These are phyloP conservation scores for Idaea aversata DNA, from an alignment of 2,888 invertebrate genomes.

Conservation along the genomic window DNA sequence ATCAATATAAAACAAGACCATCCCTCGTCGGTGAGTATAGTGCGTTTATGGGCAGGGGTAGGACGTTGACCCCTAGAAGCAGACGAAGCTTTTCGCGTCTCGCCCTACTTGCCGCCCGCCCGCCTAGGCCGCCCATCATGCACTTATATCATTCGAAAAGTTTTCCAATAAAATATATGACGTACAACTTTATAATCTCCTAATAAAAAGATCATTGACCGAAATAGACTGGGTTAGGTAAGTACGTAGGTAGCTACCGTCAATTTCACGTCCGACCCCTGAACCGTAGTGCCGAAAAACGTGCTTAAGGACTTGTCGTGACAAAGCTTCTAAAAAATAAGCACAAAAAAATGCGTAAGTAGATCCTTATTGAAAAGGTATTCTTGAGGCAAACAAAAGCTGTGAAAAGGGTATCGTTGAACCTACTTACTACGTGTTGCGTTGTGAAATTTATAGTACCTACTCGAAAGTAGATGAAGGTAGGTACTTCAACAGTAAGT, in stretches of 20 bases:
- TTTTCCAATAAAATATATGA: not conserved
- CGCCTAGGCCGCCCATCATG: slow-evolving; percentile 61
- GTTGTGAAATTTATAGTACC: not conserved
- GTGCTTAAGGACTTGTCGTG: slow-evolving; percentile 41
- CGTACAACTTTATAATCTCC: not conserved
- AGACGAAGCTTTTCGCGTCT: slow-evolving; percentile 74
- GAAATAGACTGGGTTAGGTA: not conserved
- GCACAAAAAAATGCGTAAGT: not conserved
- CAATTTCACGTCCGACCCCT: not conserved
- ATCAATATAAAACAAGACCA: slow-evolving; percentile 62
- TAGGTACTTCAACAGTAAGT: not conserved
- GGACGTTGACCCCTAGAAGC: slow-evolving; percentile 69
- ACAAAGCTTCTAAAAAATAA: slow-evolving; percentile 10
- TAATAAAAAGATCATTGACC: not conserved
- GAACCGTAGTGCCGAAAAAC: slow-evolving; percentile 31
- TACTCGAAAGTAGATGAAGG: too few species aligned
- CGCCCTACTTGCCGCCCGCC: slow-evolving; percentile 73
- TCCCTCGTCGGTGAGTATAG: slow-evolving; percentile 48
- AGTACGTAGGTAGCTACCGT: not conserved
- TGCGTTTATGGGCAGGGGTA: slow-evolving; percentile 75
- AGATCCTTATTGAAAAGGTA: not conserved
- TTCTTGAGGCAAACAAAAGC: not conserved
- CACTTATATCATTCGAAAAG: slow-evolving; percentile 28
- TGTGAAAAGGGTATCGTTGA: not conserved
- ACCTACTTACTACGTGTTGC: not conserved